A percentile compares a stretch with the other conserved stretches of the same genome.
phyloP scores from a whole-genome alignment of 2,113 vertebrate genomes.

The Ptilorrhoa leucosticta region DNA sequence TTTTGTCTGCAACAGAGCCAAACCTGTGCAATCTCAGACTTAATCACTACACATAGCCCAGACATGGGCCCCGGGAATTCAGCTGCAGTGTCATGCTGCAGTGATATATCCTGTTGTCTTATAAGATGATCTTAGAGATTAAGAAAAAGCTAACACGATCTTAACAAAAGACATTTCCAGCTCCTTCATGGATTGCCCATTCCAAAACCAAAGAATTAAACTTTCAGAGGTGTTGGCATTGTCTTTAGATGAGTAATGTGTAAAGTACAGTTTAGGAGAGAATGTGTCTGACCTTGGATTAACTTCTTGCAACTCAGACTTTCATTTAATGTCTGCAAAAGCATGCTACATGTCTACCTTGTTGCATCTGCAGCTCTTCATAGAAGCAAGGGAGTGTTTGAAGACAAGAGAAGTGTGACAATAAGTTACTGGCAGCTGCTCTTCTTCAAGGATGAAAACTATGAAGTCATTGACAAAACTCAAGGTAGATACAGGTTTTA shows the following conservation, averaged over 20 bases:
- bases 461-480: not conserved
- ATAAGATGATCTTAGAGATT: not conserved
- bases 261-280: not conserved
- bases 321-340: not conserved
- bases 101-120: not conserved
- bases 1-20: not conserved
- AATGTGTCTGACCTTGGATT: not conserved
- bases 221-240: not conserved
- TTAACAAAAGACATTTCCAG: not conserved
- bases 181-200: not conserved
- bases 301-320: not conserved
- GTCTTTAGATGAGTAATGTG: rapidly evolving
- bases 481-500: not conserved
- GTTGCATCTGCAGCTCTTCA: not conserved
- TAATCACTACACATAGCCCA: not conserved
- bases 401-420: not conserved
- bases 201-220: not conserved
- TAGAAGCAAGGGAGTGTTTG: not conserved
- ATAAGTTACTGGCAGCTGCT: not conserved
- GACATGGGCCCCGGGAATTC: not conserved
- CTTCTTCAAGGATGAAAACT: not conserved
- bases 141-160: not conserved
- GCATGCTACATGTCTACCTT: not conserved
- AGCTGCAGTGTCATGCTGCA: not conserved
- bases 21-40: not conserved